Percentiles rank a stretch among this genome's conserved stretches.
phyloP scores from a whole-genome alignment of 2,113 vertebrate species.

The Alexandromys fortis region DNA sequence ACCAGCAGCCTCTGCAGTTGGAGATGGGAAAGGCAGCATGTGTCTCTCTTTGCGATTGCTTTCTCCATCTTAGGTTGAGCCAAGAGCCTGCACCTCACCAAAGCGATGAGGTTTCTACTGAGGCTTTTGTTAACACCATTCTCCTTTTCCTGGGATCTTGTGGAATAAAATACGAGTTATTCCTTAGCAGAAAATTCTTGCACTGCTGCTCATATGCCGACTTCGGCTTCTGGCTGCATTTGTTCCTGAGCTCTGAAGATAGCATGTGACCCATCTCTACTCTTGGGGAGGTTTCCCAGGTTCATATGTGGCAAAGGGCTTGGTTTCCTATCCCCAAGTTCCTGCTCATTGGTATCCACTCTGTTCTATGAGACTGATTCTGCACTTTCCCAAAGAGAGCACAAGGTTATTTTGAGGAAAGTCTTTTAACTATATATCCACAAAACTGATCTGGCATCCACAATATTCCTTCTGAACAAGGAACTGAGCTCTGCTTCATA shows the following conservation, averaged over 20 bases:
- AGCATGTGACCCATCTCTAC: not conserved
- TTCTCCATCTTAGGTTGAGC: not conserved
- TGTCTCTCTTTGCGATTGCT: not conserved
- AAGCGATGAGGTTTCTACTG: not conserved
- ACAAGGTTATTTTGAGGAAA: not conserved
- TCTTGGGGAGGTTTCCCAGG: not conserved
- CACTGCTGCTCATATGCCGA: not conserved
- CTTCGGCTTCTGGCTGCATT: not conserved
- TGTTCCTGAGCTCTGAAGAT: not conserved
- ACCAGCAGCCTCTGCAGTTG: not conserved
- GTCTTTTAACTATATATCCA: conserved; percentile 37
- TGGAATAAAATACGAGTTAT: conserved; percentile 22
- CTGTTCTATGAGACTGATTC: not conserved
- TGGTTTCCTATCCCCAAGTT: not conserved
- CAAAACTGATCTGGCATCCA: conserved; percentile 56
- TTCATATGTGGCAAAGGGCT: not conserved
- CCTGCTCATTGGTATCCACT: not conserved
- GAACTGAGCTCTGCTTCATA: conserved; percentile 64
- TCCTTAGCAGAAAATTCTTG: conserved; percentile 5
- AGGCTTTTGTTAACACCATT: not conserved
- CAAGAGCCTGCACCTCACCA: not conserved
- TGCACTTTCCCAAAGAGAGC: not conserved
- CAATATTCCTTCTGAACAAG: conserved; percentile 61
- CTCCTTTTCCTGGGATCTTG: not conserved
- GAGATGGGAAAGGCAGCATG: not conserved